A percentile compares a stretch with the other conserved stretches of the same genome.
phyloP scores from a whole-genome alignment of 2,797 vertebrate genomes.

The Peromyscus nudipes region DNA sequence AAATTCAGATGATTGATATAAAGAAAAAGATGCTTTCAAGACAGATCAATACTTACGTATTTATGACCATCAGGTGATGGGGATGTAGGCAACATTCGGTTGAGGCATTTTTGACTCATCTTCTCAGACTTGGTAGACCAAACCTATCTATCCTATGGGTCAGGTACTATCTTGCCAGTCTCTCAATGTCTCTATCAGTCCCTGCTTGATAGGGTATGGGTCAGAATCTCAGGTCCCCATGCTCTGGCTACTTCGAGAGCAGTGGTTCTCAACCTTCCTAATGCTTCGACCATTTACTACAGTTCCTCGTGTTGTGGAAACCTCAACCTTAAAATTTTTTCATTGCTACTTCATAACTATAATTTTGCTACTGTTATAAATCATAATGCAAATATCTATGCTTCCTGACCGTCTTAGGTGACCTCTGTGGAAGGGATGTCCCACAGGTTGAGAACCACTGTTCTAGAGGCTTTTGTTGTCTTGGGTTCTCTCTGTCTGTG shows the following conservation, averaged over 20 bases:
- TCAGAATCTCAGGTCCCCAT: not conserved
- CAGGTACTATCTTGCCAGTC: not conserved
- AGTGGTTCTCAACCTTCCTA: not conserved
- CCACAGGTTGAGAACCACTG: not conserved
- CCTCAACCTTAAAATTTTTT: not conserved
- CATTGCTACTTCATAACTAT: not conserved
- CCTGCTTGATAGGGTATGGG: not conserved
- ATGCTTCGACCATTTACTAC: not conserved
- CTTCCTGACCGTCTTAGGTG: not conserved
- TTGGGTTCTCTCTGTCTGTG: not conserved
- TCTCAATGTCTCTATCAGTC: not conserved
- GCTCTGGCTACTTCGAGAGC: not conserved
- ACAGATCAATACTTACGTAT: not conserved
- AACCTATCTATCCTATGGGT: not conserved
- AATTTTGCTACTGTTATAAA: not conserved
- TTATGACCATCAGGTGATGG: not conserved
- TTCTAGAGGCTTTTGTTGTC: not conserved
- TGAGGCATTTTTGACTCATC: not conserved
- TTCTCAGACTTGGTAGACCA: not conserved
- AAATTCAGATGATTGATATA: not conserved
- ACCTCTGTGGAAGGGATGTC: not conserved
- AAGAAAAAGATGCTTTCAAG: not conserved
- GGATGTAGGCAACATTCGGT: not conserved
- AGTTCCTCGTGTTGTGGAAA: not conserved
- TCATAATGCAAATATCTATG: not conserved